These are phyloP conservation scores for Myopa tessellatipennis DNA, from an alignment of 2,888 invertebrate species.

Conservation along the genomic window DNA sequence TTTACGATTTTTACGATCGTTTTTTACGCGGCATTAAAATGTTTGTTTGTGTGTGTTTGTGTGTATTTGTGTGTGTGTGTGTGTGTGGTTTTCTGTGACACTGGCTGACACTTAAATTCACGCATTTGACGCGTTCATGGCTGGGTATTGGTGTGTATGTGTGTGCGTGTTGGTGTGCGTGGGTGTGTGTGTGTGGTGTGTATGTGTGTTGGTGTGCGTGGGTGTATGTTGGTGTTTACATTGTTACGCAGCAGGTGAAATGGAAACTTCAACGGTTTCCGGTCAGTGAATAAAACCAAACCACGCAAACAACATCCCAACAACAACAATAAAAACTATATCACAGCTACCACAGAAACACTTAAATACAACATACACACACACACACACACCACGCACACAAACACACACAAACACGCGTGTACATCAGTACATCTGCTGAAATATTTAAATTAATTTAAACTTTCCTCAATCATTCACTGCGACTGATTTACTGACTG, in stretches of 20 bases:
- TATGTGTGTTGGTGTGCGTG: not conserved
- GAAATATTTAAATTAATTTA: slow-evolving; percentile 28
- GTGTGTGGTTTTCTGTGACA: not conserved
- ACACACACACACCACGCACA: too few species aligned
- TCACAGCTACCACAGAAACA: too few species aligned
- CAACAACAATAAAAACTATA: too few species aligned
- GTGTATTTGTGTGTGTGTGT: slow-evolving; percentile 25
- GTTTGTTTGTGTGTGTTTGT: slow-evolving; percentile 24
- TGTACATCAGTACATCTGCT: not conserved
- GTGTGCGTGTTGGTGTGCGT: not conserved
- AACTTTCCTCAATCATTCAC: too few species aligned
- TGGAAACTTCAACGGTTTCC: slow-evolving; percentile 27
- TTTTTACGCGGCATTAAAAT: not conserved
- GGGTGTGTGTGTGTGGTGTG: not conserved
- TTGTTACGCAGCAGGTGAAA: slow-evolving; percentile 16
- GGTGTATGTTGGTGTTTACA: not conserved
- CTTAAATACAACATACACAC: too few species aligned
- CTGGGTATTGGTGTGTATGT: too few species aligned
- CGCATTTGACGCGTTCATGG: not conserved
- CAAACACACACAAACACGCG: too few species aligned
- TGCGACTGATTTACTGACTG: too few species aligned
- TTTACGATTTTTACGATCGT: not conserved
- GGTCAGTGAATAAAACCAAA: slow-evolving; percentile 21
- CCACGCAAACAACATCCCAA: not conserved
- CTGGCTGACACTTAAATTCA: not conserved